A percentile compares a stretch with the other conserved stretches of the same genome.
These are phyloP conservation scores for Aplysina aerophoba DNA, from an alignment of 37 sponge, comb jelly and placozoan species.

Conservation along the genomic window DNA sequence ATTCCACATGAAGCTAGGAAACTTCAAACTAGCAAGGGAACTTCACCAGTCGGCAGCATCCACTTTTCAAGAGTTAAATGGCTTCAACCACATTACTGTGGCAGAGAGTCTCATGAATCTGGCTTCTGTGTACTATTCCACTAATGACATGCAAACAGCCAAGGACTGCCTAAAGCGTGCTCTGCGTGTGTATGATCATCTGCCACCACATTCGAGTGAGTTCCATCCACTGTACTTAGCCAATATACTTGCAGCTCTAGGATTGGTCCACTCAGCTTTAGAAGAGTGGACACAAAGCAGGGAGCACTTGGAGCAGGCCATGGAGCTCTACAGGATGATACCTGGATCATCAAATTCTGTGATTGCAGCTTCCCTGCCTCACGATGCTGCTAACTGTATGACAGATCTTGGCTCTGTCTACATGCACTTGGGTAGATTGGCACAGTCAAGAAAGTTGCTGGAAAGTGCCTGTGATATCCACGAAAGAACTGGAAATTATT, in stretches of 20 bases:
- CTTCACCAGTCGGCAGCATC: background rate
- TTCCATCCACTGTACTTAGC: constrained; percentile 37
- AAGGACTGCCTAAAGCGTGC: constrained; percentile 46
- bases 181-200: constrained; percentile 25
- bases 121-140: constrained; percentile 48
- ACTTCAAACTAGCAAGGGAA: background rate
- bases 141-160: constrained; percentile 36
- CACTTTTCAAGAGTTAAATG: constrained; percentile 23
- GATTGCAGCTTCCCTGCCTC: constrained; percentile 35
- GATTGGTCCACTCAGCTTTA: constrained; percentile 41
- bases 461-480: constrained; percentile 49
- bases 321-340: constrained; percentile 56
- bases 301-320: constrained; percentile 58
- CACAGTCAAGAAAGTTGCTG: constrained; percentile 65
- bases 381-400: constrained; percentile 55
- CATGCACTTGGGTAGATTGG: constrained; percentile 57
- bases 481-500: constrained; percentile 41
- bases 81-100: constrained; percentile 23
- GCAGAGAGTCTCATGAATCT: constrained; percentile 54
- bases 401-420: constrained; percentile 76
- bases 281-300: constrained; percentile 51
- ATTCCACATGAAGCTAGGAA: background rate
- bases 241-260: constrained; percentile 55
- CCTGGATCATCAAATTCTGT: constrained; percentile 42
- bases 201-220: background rate